A percentile compares a stretch with the other conserved stretches of the same genome.
Evolutionary conservation across 2,113 vertebrate species (phyloP).

Genomic region (Microcebus tavaratra): DNA sequence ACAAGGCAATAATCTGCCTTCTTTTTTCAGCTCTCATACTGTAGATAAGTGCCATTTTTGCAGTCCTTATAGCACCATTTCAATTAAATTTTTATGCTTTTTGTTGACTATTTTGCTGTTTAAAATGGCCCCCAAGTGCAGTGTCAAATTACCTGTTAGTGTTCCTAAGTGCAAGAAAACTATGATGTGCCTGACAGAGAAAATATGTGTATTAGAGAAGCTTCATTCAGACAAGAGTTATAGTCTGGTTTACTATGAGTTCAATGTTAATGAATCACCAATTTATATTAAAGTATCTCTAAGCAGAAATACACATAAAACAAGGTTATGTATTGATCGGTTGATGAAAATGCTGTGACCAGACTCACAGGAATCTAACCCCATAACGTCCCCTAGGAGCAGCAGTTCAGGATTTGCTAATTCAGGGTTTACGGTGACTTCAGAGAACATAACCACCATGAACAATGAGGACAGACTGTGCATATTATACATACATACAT

Average conservation of each 20-base stretch:
- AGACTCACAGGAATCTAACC: neutral
- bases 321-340: neutral
- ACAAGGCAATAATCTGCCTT: neutral
- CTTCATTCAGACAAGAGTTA: neutral
- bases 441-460: neutral
- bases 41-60: neutral
- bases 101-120: neutral
- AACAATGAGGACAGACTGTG: neutral
- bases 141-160: neutral
- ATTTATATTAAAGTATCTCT: neutral
- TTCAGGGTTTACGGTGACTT: neutral
- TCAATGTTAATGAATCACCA: neutral
- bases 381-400: neutral
- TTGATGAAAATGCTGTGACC: neutral
- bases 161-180: neutral
- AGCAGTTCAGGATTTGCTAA: neutral
- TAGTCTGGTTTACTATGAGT: neutral
- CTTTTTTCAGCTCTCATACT: neutral
- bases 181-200: neutral
- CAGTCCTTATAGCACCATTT: neutral
- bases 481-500: neutral
- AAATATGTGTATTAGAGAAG: neutral
- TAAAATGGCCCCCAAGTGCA: neutral
- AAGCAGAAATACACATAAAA: constrained; percentile 12
- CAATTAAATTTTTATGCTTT: neutral